phyloP scores from a whole-genome alignment of 2,888 invertebrate genomes.

The Globia sparganii region DNA sequence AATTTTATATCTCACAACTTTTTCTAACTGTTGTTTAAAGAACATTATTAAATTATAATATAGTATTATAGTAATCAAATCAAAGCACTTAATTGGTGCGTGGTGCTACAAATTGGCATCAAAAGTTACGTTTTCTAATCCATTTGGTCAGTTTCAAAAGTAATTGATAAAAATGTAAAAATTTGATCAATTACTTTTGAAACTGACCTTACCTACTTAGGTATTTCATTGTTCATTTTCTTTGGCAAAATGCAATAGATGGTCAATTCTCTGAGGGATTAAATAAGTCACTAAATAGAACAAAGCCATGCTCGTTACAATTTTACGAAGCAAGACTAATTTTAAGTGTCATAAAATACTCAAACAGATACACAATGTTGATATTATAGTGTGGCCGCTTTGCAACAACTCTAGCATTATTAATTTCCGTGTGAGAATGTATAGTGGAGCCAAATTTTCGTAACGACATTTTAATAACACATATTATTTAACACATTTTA shows the following conservation, averaged over 20 bases:
- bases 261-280: conserved; percentile 5
- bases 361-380: conserved; percentile 25
- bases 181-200: not conserved
- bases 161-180: too few relatives aligned
- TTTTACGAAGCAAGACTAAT: conserved; percentile 32
- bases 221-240: conserved; percentile 12
- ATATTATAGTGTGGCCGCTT: conserved; percentile 4
- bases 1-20: not conserved
- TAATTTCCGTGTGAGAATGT: conserved; percentile 50
- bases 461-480: conserved; percentile 55
- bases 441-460: conserved; percentile 41
- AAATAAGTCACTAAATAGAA: conserved; percentile 14
- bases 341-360: conserved; percentile 25
- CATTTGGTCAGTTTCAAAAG: too few relatives aligned
- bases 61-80: not conserved
- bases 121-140: not conserved
- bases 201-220: not conserved
- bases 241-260: not conserved
- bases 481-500: too few relatives aligned
- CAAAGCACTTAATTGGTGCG: not conserved
- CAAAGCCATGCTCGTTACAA: conserved; percentile 16
- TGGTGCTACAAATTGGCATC: not conserved
- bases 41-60: not conserved
- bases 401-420: conserved; percentile 36
- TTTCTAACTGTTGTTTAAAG: too few relatives aligned